Base-by-base conservation (phyloP, 2,888 invertebrate genomes). In the Fragum fragum region DNA sequence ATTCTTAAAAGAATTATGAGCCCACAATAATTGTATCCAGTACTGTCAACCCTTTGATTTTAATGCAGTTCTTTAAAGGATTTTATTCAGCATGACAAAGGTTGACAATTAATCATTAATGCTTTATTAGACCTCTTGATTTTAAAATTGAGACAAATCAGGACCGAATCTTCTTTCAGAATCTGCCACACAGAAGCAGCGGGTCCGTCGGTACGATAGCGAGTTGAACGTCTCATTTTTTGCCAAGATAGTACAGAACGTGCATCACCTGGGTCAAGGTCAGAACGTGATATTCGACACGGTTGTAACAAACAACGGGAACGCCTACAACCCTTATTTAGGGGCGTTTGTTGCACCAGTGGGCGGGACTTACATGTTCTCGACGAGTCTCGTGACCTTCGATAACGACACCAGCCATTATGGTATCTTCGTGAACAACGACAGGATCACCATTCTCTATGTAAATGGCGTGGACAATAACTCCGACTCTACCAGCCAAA, bases 261-360 rank as follows among this genome's bases (percentile, higher is more conserved):
- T 70, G 16, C 70, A 70, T n/a, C 70, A 70, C n/a, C 70, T 70
- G 6, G 70, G 70, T 21, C 70, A 70, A n/a, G 47, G 47, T 29
- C 70, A 70, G 29, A 70, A 70, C 32, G 53, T 70, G 1, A 29
- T 70, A 1, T 70, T 70, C n/a, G 70, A 70, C 5, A 32, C 52
- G 0, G 53, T 29, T 3, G 70, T 70, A 2, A 70, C 70, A 7
- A 70, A 70, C 70, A 70, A 29, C n/a, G 70, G 70, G 6, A 70
- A 70, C 32, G 70, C 29, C 26, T 70, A 70, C 70, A 70, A 70
- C 14, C 53, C 53, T 18, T 53, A 70, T 29, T 14, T 70, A 11
- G 70, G 70, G 9, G 70, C 53, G 14, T 70, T 70, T 26, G 32
- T 70, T 2, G 70, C 53, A 9, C 70, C 70, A 7, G 53, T 70